Evolutionary conservation across 2,888 invertebrate genomes (phyloP).

Genomic region (Scotopteryx bipunctaria): DNA sequence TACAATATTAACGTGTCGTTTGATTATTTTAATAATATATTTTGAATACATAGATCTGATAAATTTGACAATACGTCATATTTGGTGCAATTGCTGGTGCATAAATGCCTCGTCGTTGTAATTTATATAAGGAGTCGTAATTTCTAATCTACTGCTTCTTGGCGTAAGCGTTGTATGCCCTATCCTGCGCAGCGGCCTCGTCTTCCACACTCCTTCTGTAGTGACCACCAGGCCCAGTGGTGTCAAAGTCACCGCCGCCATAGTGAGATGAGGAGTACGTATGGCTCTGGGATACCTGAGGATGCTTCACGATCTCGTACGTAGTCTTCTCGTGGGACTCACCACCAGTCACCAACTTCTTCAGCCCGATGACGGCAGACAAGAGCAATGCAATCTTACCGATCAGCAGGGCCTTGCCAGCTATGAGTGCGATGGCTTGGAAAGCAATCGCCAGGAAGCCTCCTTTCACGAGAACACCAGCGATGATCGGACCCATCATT

Average conservation of each 20-base stretch:
- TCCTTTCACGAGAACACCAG: slow-evolving; percentile 88
- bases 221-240: slow-evolving; percentile 82
- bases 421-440: slow-evolving; percentile 89
- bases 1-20: slow-evolving; percentile 48
- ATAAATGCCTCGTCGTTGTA: slow-evolving; percentile 63
- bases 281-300: slow-evolving; percentile 90
- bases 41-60: slow-evolving; percentile 19
- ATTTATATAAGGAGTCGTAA: slow-evolving; percentile 71
- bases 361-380: slow-evolving; percentile 90
- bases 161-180: slow-evolving; percentile 84
- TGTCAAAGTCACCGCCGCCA: slow-evolving; percentile 83
- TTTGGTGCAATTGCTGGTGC: slow-evolving; percentile 26
- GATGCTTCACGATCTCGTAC: slow-evolving; percentile 93
- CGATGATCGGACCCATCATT: slow-evolving; percentile 86
- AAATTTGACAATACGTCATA: slow-evolving; percentile 40
- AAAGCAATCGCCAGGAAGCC: slow-evolving; percentile 89
- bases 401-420: slow-evolving; percentile 91
- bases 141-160: slow-evolving; percentile 60
- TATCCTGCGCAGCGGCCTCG: slow-evolving; percentile 85
- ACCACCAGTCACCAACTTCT: slow-evolving; percentile 87
- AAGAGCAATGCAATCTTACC: slow-evolving; percentile 93
- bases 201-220: slow-evolving; percentile 84
- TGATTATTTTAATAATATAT: slow-evolving; percentile 39
- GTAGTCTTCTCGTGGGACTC: slow-evolving; percentile 91
- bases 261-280: slow-evolving; percentile 88